A percentile compares a stretch with the other conserved stretches of the same genome.
Evolutionary conservation across 37 sponge, comb jelly and placozoan species (phyloP).

Genomic region (Cliona cf. orientalis): DNA sequence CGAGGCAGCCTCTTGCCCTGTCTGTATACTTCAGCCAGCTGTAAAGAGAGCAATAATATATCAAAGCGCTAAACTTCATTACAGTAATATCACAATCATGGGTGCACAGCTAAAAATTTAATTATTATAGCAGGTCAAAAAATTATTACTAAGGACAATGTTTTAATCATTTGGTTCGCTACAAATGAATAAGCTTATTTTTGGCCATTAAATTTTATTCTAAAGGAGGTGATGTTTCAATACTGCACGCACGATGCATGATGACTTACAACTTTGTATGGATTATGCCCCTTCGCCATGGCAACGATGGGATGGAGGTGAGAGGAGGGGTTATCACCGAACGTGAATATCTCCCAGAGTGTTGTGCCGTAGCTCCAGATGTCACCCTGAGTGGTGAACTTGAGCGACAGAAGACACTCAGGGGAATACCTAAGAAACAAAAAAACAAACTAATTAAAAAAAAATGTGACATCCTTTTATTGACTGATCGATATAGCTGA

Average conservation of each 20-base stretch:
- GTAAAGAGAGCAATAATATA: background rate
- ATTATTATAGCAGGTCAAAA: no score
- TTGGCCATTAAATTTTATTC: background rate
- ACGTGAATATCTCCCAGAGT: constrained; percentile 71
- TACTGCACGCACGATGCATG: background rate
- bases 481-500: no score
- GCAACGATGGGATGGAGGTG: background rate
- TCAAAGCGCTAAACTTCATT: background rate
- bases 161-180: no score
- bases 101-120: no score
- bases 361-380: constrained; percentile 76
- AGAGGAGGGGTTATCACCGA: constrained; percentile 37
- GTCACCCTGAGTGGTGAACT: constrained; percentile 57
- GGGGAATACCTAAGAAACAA: constrained; percentile 78
- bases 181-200: no score
- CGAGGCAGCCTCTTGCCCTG: constrained; percentile 10
- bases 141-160: no score
- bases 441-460: background rate
- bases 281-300: background rate
- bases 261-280: constrained; percentile 5
- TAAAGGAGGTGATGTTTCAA: background rate
- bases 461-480: background rate
- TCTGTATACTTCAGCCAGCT: constrained; percentile 19
- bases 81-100: no score
- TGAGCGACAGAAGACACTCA: constrained; percentile 51